Evolutionary conservation across 2,113 vertebrate genomes (phyloP).

Genomic region (Perca flavescens): DNA sequence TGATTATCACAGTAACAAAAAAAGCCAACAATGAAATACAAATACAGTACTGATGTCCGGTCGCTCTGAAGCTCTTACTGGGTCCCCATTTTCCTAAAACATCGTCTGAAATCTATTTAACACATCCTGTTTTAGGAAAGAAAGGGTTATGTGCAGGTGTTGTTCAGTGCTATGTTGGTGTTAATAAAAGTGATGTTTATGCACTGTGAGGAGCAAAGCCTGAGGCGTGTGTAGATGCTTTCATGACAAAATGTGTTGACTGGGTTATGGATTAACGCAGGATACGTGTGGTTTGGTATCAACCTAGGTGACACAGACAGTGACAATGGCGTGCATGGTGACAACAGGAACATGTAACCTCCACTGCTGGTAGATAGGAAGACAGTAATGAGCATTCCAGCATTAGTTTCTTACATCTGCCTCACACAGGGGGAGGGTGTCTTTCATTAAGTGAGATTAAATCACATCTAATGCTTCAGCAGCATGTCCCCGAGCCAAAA

Average conservation of each 20-base stretch:
- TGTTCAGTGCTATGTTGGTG: constrained; percentile 7
- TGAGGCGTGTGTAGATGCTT: constrained; percentile 26
- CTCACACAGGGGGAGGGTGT: constrained; percentile 21
- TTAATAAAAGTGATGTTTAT: background rate
- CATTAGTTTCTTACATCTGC: constrained; percentile 63
- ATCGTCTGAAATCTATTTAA: constrained; percentile 1
- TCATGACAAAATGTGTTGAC: constrained; percentile 29
- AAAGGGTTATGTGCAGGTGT: constrained; percentile 46
- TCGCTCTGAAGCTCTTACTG: background rate
- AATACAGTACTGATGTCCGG: background rate
- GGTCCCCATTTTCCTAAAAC: background rate
- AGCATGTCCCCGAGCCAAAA: constrained; percentile 65
- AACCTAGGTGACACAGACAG: constrained; percentile 22
- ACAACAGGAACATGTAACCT: constrained; percentile 58
- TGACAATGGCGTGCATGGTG: constrained; percentile 34
- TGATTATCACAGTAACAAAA: background rate
- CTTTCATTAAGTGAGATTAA: constrained; percentile 83
- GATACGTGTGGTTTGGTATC: background rate
- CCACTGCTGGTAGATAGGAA: constrained; percentile 57
- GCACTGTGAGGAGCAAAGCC: constrained; percentile 27
- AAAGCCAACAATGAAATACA: background rate
- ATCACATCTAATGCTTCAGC: constrained; percentile 75
- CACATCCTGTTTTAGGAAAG: background rate
- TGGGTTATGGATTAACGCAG: constrained; percentile 9
- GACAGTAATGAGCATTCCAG: constrained; percentile 52